Percentiles rank a stretch among this genome's conserved stretches.
Evolutionary conservation across 2,113 vertebrate species (phyloP).

Genomic region (Laticauda laticaudata): DNA sequence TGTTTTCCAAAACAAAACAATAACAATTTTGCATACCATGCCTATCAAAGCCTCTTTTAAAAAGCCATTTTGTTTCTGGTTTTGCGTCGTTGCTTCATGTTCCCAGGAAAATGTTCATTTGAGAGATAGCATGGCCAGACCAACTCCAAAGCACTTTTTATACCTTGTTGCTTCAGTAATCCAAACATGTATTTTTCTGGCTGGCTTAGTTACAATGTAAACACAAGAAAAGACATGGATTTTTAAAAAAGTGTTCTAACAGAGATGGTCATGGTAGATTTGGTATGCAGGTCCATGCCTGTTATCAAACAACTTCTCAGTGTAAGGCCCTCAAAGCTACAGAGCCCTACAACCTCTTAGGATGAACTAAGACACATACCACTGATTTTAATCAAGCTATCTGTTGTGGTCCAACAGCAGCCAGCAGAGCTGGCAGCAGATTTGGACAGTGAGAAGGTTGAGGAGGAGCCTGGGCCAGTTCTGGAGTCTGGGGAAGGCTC

Average conservation of each 20-base stretch:
- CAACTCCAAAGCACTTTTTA: background rate
- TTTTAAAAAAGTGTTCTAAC: background rate
- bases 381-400: background rate
- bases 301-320: background rate
- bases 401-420: too few species aligned
- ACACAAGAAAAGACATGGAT: background rate
- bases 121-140: background rate
- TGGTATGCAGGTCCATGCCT: background rate
- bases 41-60: background rate
- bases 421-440: too few species aligned
- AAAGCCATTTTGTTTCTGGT: background rate
- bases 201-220: background rate
- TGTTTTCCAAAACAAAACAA: background rate
- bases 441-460: too few species aligned
- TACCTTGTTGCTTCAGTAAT: background rate
- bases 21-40: background rate
- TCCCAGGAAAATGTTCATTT: background rate
- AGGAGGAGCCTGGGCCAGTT: too few species aligned
- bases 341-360: background rate
- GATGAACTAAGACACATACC: background rate
- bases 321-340: background rate
- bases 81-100: background rate
- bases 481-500: too few species aligned
- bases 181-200: background rate
- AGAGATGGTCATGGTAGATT: background rate